A percentile compares a stretch with the other conserved stretches of the same genome.
Conservation (phyloP, 2,888 invertebrate genomes). For the Tinea pellionella region DNA sequence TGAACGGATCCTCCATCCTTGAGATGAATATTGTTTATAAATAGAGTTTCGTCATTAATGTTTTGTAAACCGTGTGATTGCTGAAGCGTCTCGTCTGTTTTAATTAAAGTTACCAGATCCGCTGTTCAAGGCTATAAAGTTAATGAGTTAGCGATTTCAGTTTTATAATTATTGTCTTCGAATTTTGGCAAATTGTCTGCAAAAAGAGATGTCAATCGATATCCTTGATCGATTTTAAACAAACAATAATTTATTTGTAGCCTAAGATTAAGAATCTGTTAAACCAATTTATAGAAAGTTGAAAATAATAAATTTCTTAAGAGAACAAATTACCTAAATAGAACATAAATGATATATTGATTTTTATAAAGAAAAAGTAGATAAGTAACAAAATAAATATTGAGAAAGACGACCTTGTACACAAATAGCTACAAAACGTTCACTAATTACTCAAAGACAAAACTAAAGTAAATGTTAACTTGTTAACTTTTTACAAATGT, state of each 20-base stretch:
- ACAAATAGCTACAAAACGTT: slow-evolving; percentile 1
- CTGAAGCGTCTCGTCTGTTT: slow-evolving; percentile 47
- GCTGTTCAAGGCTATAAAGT: slow-evolving; percentile 43
- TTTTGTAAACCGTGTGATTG: slow-evolving; percentile 53
- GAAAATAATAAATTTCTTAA: too few species aligned
- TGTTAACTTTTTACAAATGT: neutral
- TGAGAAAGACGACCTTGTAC: neutral
- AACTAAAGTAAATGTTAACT: neutral
- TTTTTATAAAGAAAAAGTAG: neutral
- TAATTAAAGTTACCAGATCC: slow-evolving; percentile 56
- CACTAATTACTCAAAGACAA: neutral
- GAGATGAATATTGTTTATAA: slow-evolving; percentile 6
- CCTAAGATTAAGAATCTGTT: too few species aligned
- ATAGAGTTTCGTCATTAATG: slow-evolving; percentile 18
- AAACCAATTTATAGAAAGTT: too few species aligned
- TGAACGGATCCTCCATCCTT: neutral
- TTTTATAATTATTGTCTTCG: slow-evolving; percentile 13
- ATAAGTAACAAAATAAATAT: neutral
- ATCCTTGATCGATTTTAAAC: neutral
- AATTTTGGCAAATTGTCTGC: neutral
- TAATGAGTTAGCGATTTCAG: slow-evolving; percentile 54
- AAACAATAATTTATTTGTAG: too few species aligned
- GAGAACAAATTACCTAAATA: too few species aligned
- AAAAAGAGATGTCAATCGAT: neutral
- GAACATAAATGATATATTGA: neutral